Base-by-base conservation (phyloP, 2,888 invertebrate genomes). In the Neocrepidodera transversa region DNA sequence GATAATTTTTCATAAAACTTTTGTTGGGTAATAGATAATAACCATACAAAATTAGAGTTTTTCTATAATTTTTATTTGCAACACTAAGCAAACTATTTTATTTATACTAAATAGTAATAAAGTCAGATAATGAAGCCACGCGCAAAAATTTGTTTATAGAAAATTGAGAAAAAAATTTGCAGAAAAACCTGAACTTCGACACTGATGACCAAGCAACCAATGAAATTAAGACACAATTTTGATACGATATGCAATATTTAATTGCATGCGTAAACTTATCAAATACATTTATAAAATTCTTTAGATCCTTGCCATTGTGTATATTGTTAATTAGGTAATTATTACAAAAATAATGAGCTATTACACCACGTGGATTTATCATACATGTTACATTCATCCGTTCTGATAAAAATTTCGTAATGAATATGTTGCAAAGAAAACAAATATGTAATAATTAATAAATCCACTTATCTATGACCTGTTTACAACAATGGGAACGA, bases 371-470 rank as follows among this genome's bases (percentile, higher is more conserved):
- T 54, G 54, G 36, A 35, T 36, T 45, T 54, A 54, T 54, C 26
- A 13, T 45, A 45, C 13, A 20, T 45, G 28, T 45, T 45, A 45
- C 54, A 54, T 54, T 36, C 26, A 45, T 54, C 53, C 53, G 53
- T 45, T 45, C 36, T 20, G 54, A 54, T 54, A 54, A 54, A 54
- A 54, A 54, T 54, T 54, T 54, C 54, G 54, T 54, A 54, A 58
- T 8, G 30, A 53, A 7, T 45, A 30, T 51, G 58, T 58, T 45
- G 45, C 45, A 35, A 61, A 53, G 43, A 55, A 40, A 59, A 56
- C 47, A 62, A 49, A 58, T 52, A 62, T 56, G 52, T 58, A 56
- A 58, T 59, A 53, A 62, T 56, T 62, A 53, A 52, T 45, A 47
- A 45, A 50, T 51, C 28, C 20, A 51, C 58, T 62, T 62, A 59